phyloP scores from a whole-genome alignment of 2,797 vertebrate genomes.

The Sebastes vulpes region DNA sequence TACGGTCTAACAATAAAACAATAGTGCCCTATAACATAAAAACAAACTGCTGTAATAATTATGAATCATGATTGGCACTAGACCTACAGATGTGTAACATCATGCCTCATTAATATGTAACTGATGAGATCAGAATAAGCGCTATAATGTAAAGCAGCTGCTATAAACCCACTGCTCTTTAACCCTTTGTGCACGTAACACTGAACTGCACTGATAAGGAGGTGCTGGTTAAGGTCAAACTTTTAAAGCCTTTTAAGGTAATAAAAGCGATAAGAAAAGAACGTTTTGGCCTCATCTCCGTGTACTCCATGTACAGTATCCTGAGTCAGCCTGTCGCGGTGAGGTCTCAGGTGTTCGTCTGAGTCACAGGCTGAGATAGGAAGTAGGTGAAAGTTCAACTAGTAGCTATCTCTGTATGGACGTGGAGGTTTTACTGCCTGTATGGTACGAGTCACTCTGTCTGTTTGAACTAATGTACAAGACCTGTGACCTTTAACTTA shows the following conservation, averaged over 20 bases:
- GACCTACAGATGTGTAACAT: neutral
- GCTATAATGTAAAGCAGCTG: neutral
- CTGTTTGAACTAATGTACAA: neutral
- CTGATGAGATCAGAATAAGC: slow-evolving; percentile 13
- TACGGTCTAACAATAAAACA: neutral
- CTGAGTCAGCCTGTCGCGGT: neutral
- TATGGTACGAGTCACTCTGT: neutral
- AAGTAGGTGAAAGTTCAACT: slow-evolving; percentile 50
- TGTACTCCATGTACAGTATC: neutral
- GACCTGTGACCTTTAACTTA: neutral
- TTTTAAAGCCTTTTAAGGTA: neutral
- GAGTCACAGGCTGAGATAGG: neutral
- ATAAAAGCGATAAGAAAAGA: slow-evolving; percentile 50
- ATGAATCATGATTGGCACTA: neutral
- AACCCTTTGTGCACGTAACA: slow-evolving; percentile 20
- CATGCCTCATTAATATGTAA: neutral
- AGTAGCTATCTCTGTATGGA: neutral
- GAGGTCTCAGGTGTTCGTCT: slow-evolving; percentile 19
- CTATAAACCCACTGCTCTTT: slow-evolving; percentile 31
- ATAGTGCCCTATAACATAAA: neutral
- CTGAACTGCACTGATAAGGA: slow-evolving; percentile 51
- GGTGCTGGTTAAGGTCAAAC: slow-evolving; percentile 13
- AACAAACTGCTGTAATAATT: neutral
- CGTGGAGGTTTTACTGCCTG: neutral
- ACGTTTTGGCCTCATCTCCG: slow-evolving; percentile 1